Evolutionary conservation across 2,888 invertebrate genomes (phyloP).

Genomic region (Drosophila mimica): DNA sequence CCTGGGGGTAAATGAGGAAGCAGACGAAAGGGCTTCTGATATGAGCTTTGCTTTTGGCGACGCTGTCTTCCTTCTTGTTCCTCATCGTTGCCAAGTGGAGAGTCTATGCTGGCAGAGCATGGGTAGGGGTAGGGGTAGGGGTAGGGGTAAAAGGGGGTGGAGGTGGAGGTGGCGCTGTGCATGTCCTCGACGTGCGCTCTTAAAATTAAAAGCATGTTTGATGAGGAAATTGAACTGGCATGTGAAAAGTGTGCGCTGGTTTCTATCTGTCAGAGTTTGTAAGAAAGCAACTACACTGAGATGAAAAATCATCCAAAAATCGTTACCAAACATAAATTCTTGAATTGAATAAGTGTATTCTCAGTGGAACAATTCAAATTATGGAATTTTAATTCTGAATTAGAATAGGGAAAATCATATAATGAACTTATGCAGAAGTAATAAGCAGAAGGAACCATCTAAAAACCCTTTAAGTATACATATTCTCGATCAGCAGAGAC

Average conservation of each 20-base stretch:
- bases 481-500: not conserved
- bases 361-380: no score
- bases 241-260: conserved; percentile 35
- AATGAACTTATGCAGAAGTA: not conserved
- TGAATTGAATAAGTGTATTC: no score
- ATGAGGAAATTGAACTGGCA: conserved; percentile 78
- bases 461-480: accelerated
- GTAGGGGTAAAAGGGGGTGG: not conserved
- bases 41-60: conserved; percentile 60
- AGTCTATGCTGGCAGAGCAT: conserved; percentile 1
- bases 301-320: not conserved
- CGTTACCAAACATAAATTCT: no score
- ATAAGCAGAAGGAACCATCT: not conserved
- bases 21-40: conserved; percentile 67
- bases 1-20: conserved; percentile 58
- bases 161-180: conserved; percentile 26
- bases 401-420: not conserved
- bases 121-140: no score
- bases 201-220: conserved; percentile 79
- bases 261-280: conserved; percentile 14
- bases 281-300: conserved; percentile 5
- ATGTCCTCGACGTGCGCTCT: conserved; percentile 69
- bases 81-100: conserved; percentile 20
- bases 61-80: conserved; percentile 23
- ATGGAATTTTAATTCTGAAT: no score